Base-by-base conservation (phyloP, 2,888 invertebrate genomes). In the Ellobium chinense region DNA sequence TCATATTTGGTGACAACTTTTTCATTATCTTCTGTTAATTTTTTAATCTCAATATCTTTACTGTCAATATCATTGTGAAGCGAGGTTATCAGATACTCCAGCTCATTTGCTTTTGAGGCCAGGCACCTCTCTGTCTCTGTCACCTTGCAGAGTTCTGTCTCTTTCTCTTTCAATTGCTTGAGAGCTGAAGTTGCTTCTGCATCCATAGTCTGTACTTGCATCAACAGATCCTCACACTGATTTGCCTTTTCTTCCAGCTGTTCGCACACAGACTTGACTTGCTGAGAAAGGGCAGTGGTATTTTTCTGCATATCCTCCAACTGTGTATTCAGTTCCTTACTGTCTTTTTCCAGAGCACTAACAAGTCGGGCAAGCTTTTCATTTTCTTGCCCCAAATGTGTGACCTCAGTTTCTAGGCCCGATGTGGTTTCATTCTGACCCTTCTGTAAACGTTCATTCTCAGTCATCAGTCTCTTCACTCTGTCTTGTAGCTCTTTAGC, bases 161-260 rank as follows among this genome's bases (percentile, higher is more conserved):
- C 56, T 58, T n/a, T 46, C 18, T 56, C 70, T 29, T 31, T 14
- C n/a, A 70, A n/a, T 18, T 58, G 56, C 29, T 24, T 39, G 2
- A n/a, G 2, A 34, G 46, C 21, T 4, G 36, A 62, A 12, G 12
- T 29, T 24, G n/a, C 21, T 4, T 62, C 70, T 18, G 62, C 21
- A 5, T n/a, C 7, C 1, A 70, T n/a, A 14, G 70, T 36, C 9
- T 78, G 29, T 29, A 78, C 27, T 24, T 78, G 27, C 7, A 34
- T 7, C 9, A n/a, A 24, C 34, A 78, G 24, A 46, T 58, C 63
- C 31, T 78, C 69, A 62, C 36, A 24, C n/a, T n/a, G n/a, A 62
- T 36, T 21, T 58, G n/a, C 34, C 34, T 78, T 70, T 29, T 68
- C 69, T 18, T 70, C 31, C 29, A 78, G 70, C 7, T 58, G 31